These are phyloP conservation scores for Brienomyrus longianalis DNA, from an alignment of 2,113 vertebrate genomes.

Conservation along the genomic window DNA sequence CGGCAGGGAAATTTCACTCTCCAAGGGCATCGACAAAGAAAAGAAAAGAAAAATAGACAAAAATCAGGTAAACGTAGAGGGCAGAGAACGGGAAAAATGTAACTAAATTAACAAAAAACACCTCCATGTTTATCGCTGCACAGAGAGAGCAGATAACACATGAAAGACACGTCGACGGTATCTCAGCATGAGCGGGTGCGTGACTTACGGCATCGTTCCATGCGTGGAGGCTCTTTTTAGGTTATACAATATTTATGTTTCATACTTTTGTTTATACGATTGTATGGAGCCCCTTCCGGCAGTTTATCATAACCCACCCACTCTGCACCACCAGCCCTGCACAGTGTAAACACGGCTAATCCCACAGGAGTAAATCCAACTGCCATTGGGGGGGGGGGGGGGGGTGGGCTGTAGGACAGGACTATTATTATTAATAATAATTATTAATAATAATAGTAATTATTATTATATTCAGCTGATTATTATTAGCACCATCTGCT, in stretches of 20 bases:
- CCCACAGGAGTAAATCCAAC: neutral
- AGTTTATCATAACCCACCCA: neutral
- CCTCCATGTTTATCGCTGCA: constrained; percentile 21
- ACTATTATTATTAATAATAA: neutral
- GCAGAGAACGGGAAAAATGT: constrained; percentile 11
- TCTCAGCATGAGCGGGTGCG: neutral
- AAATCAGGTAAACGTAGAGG: constrained; percentile 31
- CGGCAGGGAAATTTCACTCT: constrained; percentile 33
- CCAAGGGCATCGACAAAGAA: constrained; percentile 36
- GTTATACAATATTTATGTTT: neutral
- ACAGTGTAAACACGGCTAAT: neutral
- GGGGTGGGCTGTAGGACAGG: neutral
- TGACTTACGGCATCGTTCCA: neutral
- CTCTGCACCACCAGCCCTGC: neutral
- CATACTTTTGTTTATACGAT: neutral
- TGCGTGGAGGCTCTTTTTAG: neutral
- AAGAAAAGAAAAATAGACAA: neutral
- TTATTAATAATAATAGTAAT: neutral
- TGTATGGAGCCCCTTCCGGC: neutral
- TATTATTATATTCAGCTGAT: neutral
- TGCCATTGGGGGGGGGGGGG: neutral
- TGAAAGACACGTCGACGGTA: neutral
- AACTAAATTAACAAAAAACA: constrained; percentile 39
- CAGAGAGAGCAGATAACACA: neutral
- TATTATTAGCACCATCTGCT: neutral